Percentiles rank a stretch among this genome's conserved stretches.
Evolutionary conservation across 2,113 vertebrate species (phyloP).

Genomic region (Crotalus viridis): DNA sequence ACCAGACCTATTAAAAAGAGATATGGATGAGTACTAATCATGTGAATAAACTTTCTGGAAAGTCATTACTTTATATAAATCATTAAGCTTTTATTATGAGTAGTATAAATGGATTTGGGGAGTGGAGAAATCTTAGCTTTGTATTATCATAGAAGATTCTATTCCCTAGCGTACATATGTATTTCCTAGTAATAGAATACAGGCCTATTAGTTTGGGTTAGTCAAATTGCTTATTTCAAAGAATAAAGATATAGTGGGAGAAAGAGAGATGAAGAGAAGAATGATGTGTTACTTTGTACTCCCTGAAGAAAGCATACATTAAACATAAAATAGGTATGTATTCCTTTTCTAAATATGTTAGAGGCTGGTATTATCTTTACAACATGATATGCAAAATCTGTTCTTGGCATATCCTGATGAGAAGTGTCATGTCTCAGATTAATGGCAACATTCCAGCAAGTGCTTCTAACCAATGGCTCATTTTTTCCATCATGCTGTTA

Average conservation of each 20-base stretch:
- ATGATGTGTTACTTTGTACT: background rate
- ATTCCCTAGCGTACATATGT: background rate
- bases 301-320: background rate
- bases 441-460: background rate
- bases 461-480: background rate
- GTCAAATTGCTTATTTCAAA: background rate
- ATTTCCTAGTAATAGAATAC: background rate
- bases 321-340: background rate
- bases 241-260: background rate
- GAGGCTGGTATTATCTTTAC: background rate
- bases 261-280: background rate
- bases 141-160: background rate
- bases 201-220: background rate
- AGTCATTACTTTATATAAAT: background rate
- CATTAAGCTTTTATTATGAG: background rate
- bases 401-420: background rate
- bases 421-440: background rate
- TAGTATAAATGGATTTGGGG: background rate
- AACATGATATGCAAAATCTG: background rate
- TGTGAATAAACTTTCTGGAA: background rate
- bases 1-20: background rate
- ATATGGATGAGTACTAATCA: background rate
- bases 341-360: background rate
- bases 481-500: background rate
- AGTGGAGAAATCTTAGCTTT: background rate